A percentile compares a stretch with the other conserved stretches of the same genome.
Conservation (phyloP, 1,140 invertebrate genomes). For the Heliconius nattereri region DNA sequence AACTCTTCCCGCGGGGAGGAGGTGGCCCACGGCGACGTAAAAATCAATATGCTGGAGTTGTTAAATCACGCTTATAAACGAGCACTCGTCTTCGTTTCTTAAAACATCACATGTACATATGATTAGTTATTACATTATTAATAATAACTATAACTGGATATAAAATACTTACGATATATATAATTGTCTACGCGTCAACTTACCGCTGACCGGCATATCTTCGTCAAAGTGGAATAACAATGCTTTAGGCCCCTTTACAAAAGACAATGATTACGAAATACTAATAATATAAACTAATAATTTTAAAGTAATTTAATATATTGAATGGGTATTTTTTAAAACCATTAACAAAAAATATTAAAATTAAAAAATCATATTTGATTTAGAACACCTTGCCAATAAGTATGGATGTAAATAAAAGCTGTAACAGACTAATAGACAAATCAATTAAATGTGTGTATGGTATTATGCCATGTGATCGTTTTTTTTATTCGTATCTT, state of each 20-base stretch:
- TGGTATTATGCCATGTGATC: neutral
- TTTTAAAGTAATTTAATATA: neutral
- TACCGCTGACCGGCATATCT: neutral
- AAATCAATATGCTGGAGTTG: constrained; percentile 88
- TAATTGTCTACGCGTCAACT: neutral
- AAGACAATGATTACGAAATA: neutral
- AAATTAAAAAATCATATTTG: too few relatives aligned
- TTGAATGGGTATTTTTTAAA: neutral
- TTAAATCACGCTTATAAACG: constrained; percentile 88
- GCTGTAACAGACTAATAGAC: neutral
- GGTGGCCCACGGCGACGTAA: constrained; percentile 82
- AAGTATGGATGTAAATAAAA: too few relatives aligned
- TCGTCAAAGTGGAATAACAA: neutral
- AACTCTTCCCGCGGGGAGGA: constrained; percentile 80
- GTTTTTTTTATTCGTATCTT: neutral
- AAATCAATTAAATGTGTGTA: neutral
- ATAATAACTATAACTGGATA: constrained; percentile 18
- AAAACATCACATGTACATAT: constrained; percentile 66
- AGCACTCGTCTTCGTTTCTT: constrained; percentile 84
- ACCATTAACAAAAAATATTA: neutral
- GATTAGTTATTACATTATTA: constrained; percentile 43
- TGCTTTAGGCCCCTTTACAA: neutral
- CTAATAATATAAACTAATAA: too few relatives aligned
- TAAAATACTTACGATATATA: neutral
- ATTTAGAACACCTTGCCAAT: too few relatives aligned